A percentile compares a stretch with the other conserved stretches of the same genome.
These are phyloP conservation scores for Eustalomyia histrio DNA, from an alignment of 2,888 invertebrate genomes.

Conservation along the genomic window DNA sequence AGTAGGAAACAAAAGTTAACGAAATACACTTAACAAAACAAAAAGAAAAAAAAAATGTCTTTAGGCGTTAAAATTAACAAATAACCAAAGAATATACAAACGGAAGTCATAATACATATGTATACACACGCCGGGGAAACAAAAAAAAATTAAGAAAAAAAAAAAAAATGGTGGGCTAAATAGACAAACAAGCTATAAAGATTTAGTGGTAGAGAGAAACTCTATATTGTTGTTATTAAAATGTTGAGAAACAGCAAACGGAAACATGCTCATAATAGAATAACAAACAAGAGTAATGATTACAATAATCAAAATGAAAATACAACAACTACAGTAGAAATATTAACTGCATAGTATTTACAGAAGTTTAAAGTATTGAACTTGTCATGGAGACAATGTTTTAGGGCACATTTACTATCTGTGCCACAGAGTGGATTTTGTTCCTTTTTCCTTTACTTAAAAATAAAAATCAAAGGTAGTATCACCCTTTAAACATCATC, in stretches of 20 bases:
- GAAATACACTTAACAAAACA: constrained; percentile 17
- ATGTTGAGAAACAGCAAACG: constrained; percentile 32
- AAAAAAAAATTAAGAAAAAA: not conserved
- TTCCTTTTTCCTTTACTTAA: no score
- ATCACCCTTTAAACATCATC: no score
- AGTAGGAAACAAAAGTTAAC: constrained; percentile 45
- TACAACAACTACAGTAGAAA: not conserved
- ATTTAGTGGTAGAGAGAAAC: constrained; percentile 12
- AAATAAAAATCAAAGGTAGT: no score
- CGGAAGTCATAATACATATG: constrained; percentile 56
- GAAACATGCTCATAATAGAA: constrained; percentile 62
- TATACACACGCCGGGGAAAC: not conserved
- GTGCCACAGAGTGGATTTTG: no score
- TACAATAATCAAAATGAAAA: constrained; percentile 39
- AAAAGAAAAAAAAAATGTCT: constrained; percentile 15
- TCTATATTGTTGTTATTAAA: constrained; percentile 38
- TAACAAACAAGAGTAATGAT: constrained; percentile 65
- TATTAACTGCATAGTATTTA: not conserved
- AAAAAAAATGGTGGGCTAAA: constrained; percentile 46
- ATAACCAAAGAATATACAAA: constrained; percentile 47
- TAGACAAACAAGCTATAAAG: constrained; percentile 42
- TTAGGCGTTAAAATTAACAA: constrained; percentile 59
- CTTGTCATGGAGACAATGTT: not conserved
- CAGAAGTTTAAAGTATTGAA: not conserved
- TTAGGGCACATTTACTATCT: no score